Conservation (phyloP, 2,797 vertebrate species). For the Picus viridis region DNA sequence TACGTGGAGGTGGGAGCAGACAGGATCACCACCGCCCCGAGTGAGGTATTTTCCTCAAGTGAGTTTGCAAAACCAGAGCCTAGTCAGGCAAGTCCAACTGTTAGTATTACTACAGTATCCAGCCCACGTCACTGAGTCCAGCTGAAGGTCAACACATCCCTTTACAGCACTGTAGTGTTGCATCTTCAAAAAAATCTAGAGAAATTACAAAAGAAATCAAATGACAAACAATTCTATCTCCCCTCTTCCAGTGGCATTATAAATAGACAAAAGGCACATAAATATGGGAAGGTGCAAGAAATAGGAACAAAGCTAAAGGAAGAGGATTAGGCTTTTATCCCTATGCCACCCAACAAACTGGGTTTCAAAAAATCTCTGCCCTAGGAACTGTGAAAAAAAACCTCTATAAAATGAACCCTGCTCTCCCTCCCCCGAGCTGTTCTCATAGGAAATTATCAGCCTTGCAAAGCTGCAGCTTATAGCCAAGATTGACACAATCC, state of each 20-base stretch:
- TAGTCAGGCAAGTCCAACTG: constrained; percentile 38
- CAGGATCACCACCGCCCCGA: not conserved
- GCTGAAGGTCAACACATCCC: constrained; percentile 50
- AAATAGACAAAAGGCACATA: constrained; percentile 96
- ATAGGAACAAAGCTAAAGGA: constrained; percentile 83
- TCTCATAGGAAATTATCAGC: constrained; percentile 74
- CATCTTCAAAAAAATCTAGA: constrained; percentile 76
- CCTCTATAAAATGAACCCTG: constrained; percentile 77
- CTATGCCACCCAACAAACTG: constrained; percentile 80
- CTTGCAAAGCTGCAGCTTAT: constrained; percentile 73
- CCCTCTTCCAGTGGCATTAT: constrained; percentile 85
- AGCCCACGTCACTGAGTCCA: constrained; percentile 50
- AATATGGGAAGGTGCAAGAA: constrained; percentile 92
- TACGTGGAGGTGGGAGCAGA: constrained; percentile 32
- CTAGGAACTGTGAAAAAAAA: constrained; percentile 80
- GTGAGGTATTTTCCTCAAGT: not conserved
- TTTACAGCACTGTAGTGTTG: constrained; percentile 80
- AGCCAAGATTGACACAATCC: constrained; percentile 77
- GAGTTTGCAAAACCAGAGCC: constrained; percentile 63
- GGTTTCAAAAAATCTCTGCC: constrained; percentile 77
- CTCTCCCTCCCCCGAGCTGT: constrained; percentile 62
- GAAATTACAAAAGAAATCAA: constrained; percentile 81
- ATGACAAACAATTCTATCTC: constrained; percentile 76
- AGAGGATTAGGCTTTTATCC: constrained; percentile 80
- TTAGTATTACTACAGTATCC: constrained; percentile 56